Conservation (phyloP, 2,888 invertebrate genomes). For the Heliothis peltigera region DNA sequence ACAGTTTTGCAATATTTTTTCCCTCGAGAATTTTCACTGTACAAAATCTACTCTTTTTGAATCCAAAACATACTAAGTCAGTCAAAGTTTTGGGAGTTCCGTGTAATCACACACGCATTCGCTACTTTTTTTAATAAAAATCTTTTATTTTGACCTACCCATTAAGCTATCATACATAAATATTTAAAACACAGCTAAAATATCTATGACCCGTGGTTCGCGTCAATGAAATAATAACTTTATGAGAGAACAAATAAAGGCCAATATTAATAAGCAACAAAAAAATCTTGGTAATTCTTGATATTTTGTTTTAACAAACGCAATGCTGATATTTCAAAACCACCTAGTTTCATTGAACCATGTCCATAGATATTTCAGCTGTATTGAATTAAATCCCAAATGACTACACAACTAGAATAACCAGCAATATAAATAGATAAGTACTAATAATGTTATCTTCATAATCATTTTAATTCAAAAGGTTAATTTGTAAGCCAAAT, state of each 20-base stretch:
- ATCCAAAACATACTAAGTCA: conserved; percentile 20
- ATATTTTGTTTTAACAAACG: neutral
- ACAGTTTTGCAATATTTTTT: neutral
- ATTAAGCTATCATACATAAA: conserved; percentile 34
- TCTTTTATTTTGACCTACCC: conserved; percentile 22
- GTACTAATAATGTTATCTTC: conserved; percentile 26
- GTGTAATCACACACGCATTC: conserved; percentile 53
- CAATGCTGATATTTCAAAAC: neutral
- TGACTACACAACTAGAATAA: conserved; percentile 38
- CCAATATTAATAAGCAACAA: neutral
- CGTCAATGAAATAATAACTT: neutral
- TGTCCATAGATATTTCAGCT: conserved; percentile 22
- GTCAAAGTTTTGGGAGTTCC: conserved; percentile 36
- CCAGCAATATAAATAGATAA: conserved; percentile 44
- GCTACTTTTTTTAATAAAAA: conserved; percentile 48
- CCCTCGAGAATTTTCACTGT: conserved; percentile 1
- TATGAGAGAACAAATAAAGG: neutral
- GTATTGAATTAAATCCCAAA: conserved; percentile 17
- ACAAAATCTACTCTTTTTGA: conserved; percentile 8
- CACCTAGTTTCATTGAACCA: neutral
- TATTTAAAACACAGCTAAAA: conserved; percentile 24
- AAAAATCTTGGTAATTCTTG: neutral
- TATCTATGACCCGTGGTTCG: conserved; percentile 4
- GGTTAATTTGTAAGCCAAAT: neutral
- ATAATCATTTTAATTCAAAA: neutral